Base-by-base conservation (phyloP, 2,113 vertebrate species). In the Lutjanus erythropterus region DNA sequence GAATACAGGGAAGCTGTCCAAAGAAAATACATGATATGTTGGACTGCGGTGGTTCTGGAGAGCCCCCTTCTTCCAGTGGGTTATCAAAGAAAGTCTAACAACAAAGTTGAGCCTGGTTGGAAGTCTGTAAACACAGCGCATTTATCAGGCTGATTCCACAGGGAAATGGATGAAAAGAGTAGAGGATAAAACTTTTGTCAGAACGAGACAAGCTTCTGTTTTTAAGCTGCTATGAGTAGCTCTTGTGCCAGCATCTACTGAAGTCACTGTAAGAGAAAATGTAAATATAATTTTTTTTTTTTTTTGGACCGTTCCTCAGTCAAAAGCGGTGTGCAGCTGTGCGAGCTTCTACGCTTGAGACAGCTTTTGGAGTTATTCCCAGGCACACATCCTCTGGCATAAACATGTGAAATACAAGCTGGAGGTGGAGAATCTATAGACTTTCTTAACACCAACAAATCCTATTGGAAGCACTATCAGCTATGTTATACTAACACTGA, bases 361-460 rank as follows among this genome's bases (percentile, higher is more conserved):
- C 55, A 35, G 0, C 10, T n/a, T 42, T 71, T 50, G 52, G 37
- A 31, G 55, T 69, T 78, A 39, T n/a, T 84, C 68, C 59, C 61
- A 83, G 65, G 21, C 70, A 87, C 41, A 76, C 44, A 72, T 70
- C 55, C 67, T 87, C 49, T 62, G 69, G 58, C 64, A 81, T 42
- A 68, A 71, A 86, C 64, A 86, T 77, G 78, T 85, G 15, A 90
- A 88, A 93, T 78, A 80, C 50, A 74, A 81, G 33, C 68, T 62
- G 33, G 64, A 82, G 56, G 37, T 79, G 72, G 58, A 70, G 71
- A 83, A 86, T 76, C 76, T 68, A 80, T 41, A 71, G 46, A 75
- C 47, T 56, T 5, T 5, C 12, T 23, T 59, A 37, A 19, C 23
- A 52, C 35, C 50, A n/a, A 58, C n/a, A 19, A 23, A 59, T 62